These are phyloP conservation scores for Daphoenositta chrysoptera DNA, from an alignment of 2,113 vertebrate genomes.

Conservation along the genomic window DNA sequence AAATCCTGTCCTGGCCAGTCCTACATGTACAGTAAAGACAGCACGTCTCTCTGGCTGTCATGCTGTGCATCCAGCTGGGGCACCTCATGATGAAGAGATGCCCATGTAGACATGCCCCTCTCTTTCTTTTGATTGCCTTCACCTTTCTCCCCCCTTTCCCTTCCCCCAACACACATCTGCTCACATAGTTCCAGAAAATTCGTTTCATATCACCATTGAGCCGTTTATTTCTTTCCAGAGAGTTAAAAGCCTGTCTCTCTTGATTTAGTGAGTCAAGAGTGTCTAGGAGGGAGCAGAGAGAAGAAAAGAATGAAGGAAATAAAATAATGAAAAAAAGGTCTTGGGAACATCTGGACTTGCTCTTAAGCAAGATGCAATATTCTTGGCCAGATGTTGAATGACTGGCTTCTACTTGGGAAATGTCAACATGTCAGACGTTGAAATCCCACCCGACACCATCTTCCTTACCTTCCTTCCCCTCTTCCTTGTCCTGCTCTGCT, in stretches of 20 bases:
- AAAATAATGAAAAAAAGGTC: conserved; percentile 57
- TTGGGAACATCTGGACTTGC: conserved; percentile 63
- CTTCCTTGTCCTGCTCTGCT: background rate
- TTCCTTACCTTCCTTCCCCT: background rate
- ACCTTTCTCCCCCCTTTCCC: background rate
- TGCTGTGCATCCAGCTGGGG: background rate
- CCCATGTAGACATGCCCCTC: background rate
- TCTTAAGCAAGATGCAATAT: conserved; percentile 45
- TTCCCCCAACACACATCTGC: conserved; percentile 48
- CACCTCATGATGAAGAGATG: background rate
- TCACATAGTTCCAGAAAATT: conserved; percentile 37
- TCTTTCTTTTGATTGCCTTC: background rate
- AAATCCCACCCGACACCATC: background rate
- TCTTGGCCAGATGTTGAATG: conserved; percentile 54
- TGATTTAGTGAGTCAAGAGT: conserved; percentile 60
- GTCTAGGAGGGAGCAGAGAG: background rate
- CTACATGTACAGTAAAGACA: background rate
- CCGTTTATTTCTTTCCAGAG: conserved; percentile 28
- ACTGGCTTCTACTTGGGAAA: conserved; percentile 49
- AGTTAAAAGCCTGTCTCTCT: conserved; percentile 66
- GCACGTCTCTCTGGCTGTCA: background rate
- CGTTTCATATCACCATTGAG: conserved; percentile 47
- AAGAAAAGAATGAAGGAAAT: conserved; percentile 45
- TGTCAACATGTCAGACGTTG: background rate
- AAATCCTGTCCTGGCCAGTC: background rate